Conservation (phyloP, 1,140 invertebrate species). For the Rhynchophorus ferrugineus region DNA sequence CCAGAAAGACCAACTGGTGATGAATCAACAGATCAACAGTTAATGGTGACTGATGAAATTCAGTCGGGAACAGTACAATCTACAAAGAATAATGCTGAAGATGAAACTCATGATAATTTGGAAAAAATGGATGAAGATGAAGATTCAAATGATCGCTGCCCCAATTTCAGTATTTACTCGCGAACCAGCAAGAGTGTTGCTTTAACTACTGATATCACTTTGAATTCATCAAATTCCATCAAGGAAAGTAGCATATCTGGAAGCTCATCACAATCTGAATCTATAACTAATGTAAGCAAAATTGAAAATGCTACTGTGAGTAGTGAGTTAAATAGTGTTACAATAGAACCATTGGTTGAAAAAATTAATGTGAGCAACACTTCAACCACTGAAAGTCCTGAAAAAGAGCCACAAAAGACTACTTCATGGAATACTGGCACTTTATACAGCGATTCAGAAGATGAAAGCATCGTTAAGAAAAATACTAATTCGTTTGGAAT, state of each 20-base stretch:
- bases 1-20: background rate
- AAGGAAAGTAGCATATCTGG: background rate
- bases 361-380: background rate
- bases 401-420: background rate
- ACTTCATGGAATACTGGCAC: constrained; percentile 14
- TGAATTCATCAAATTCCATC: constrained; percentile 17
- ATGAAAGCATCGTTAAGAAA: constrained; percentile 33
- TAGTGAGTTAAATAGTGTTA: background rate
- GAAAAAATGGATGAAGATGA: constrained; percentile 43
- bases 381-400: background rate
- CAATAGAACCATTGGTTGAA: background rate
- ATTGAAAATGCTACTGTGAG: too few relatives aligned
- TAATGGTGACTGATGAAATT: background rate
- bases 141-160: constrained; percentile 63
- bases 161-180: constrained; percentile 77
- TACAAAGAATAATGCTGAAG: constrained; percentile 11
- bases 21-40: background rate
- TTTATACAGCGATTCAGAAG: constrained; percentile 38
- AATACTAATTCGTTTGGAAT: constrained; percentile 29
- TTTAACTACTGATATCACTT: constrained; percentile 46
- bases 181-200: constrained; percentile 69
- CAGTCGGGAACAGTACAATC: constrained; percentile 12
- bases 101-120: constrained; percentile 20
- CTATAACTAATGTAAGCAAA: too few relatives aligned
- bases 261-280: too few relatives aligned